Base-by-base conservation (phyloP, 2,113 vertebrate genomes). In the Crotalus viridis region DNA sequence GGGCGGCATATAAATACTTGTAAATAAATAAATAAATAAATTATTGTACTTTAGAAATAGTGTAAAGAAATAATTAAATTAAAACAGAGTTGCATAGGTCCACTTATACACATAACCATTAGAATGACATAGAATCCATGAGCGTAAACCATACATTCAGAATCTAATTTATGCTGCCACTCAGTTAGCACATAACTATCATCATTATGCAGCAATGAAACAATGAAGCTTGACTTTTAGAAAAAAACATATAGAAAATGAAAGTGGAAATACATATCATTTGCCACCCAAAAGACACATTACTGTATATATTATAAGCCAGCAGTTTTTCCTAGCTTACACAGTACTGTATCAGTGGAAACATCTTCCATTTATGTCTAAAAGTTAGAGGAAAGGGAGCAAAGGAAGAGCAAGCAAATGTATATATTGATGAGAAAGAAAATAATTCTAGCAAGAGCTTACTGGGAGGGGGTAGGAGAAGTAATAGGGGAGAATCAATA, bases 341-440 rank as follows among this genome's bases (percentile, higher is more conserved):
- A 89, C 85, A 91, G 90, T 86, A 39, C 89, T 57, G 64, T 69
- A 69, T 69, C 28, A 69, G 7, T 33, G 61, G 24, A 33, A 89
- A 74, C 21, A 74, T 55, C 33, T 39, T 69, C 56, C 61, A 61
- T 69, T 89, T 87, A 85, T 46, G 33, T 56, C 64, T 88, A 92
- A 90, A 87, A 57, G 87, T 94, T 88, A 92, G 48, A 89, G 51
- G 17, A 89, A 90, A 33, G 55, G 69, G 89, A 33, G 24, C 17
- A n/a, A 24, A 64, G 74, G 69, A 94, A 90, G 56, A 69, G 56
- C 26, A 90, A 64, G 33, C 48, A 89, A 61, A 64, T 28, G 46
- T 64, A 56, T 33, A 94, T 87, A 90, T 87, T 94, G 91, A 91
- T 89, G 81, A 92, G 81, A 54, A 91, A 64, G 55, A 64, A 86